phyloP scores from a whole-genome alignment of 2,113 vertebrate species.

The Antechinus flavipes region DNA sequence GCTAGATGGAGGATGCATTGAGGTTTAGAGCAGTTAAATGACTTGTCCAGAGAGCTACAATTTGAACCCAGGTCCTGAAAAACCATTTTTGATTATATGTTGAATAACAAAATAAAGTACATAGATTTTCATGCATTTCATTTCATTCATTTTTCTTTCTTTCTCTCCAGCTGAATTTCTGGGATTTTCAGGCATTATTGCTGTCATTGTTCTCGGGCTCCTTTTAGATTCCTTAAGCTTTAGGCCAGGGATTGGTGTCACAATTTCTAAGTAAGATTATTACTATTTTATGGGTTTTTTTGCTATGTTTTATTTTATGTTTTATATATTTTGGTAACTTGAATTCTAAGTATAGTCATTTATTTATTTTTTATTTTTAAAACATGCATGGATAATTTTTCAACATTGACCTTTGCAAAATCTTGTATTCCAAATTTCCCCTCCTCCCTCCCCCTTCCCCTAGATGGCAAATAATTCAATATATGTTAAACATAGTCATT shows the following conservation, averaged over 20 bases:
- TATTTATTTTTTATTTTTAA: too few species aligned
- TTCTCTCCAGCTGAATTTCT: slow-evolving; percentile 68
- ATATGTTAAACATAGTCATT: background rate
- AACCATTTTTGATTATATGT: background rate
- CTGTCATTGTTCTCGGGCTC: slow-evolving; percentile 63
- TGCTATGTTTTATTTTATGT: background rate
- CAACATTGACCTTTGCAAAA: too few species aligned
- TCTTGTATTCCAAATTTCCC: too few species aligned
- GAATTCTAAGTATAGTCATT: background rate
- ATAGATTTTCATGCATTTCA: slow-evolving; percentile 27
- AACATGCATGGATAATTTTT: too few species aligned
- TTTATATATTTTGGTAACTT: background rate
- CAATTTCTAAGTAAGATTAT: slow-evolving; percentile 73
- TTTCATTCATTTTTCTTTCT: slow-evolving; percentile 32
- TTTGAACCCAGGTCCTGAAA: background rate
- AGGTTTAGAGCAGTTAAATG: background rate
- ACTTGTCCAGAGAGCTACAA: background rate
- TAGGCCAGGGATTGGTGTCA: slow-evolving; percentile 59
- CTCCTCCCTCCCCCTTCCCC: too few species aligned
- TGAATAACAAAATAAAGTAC: background rate
- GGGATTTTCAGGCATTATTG: slow-evolving; percentile 70
- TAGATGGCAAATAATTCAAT: too few species aligned
- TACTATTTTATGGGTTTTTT: background rate
- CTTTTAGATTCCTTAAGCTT: slow-evolving; percentile 78
- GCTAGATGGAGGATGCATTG: background rate